Conservation (phyloP, 1,140 invertebrate genomes). For the Monochamus saltuarius region DNA sequence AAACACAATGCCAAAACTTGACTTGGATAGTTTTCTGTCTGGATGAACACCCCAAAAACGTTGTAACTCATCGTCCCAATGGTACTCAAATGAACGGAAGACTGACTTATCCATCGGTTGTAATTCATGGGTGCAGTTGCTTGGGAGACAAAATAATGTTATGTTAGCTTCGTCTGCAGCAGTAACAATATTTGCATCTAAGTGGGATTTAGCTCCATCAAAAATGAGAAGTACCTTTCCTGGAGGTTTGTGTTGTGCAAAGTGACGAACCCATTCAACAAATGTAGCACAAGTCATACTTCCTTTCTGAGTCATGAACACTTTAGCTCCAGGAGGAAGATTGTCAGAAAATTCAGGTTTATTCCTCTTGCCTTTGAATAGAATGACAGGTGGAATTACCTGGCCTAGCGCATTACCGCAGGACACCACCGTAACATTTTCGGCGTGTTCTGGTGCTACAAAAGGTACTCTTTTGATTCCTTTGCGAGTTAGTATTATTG, state of each 20-base stretch:
- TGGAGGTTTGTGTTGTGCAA: conserved; percentile 39
- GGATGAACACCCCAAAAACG: conserved; percentile 10
- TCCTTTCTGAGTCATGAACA: conserved; percentile 46
- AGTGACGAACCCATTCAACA: conserved; percentile 45
- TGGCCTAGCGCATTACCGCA: conserved; percentile 48
- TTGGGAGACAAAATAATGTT: conserved; percentile 47
- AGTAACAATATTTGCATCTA: conserved; percentile 40
- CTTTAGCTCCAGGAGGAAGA: conserved; percentile 40
- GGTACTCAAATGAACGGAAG: conserved; percentile 26
- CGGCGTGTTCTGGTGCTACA: conserved; percentile 42
- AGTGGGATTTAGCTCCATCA: conserved; percentile 47
- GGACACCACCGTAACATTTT: conserved; percentile 47
- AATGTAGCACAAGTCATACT: conserved; percentile 48
- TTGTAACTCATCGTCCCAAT: conserved; percentile 24
- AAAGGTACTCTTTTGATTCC: conserved; percentile 43
- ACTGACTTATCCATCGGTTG: conserved; percentile 51
- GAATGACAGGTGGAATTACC: conserved; percentile 46
- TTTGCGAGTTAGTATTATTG: conserved; percentile 39
- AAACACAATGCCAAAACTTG: too few species aligned
- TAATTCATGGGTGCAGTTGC: conserved; percentile 51
- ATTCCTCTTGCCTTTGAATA: conserved; percentile 48
- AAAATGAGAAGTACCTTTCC: conserved; percentile 47
- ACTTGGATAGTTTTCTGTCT: not conserved
- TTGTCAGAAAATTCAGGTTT: conserved; percentile 41
- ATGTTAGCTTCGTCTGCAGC: conserved; percentile 45